Evolutionary conservation across 2,888 invertebrate species (phyloP), one percentile per base, ranked within the genome.

Genomic region (Chymomyza amoena): DNA sequence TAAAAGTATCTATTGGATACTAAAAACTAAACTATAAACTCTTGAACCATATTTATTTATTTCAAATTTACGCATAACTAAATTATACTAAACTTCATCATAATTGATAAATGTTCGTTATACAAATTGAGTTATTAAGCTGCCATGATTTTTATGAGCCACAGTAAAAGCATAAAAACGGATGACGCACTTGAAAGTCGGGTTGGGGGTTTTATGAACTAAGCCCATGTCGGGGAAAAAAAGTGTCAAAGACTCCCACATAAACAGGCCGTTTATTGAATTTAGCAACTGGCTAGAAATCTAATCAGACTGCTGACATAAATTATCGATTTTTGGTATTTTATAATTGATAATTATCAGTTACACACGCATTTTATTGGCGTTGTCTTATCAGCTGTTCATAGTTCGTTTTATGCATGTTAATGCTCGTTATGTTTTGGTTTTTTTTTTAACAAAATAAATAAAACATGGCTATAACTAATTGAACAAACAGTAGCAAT

Each of bases 101-200:
- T 52, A 45, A 67, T 59, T 61, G 61, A 36, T 65, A 25, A 45
- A 64, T 63, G 64, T 69, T 69, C 7, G 20, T 6, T 10, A n/a
- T 4, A 3, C 9, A 54, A 54, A 54, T 54, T 18, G 16, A 20
- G 10, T 54, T 18, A 54, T 54, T 54, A 54, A 54, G 54, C 18
- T 20, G 62, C 28, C 51, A 50, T 75, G 68, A 77, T 72, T 75
- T 77, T 69, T 77, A 52, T 18, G 28, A 50, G 45, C 13, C 9
- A 36, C 13, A 18, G 9, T 60, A 68, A 61, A 61, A 32, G 5
- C 54, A 69, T 68, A 61, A 66, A 32, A 64, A 61, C 45, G 10
- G 7, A 32, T 66, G 60, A 65, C 54, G 16, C 32, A 67, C 15
- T 6, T 39, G 36, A 52, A 45, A 61, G 36, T n/a, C 25, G 10